Percentiles rank a stretch among this genome's conserved stretches.
These are phyloP conservation scores for Hyposmocoma kahamanoa DNA, from an alignment of 1,140 invertebrate genomes.

Conservation along the genomic window DNA sequence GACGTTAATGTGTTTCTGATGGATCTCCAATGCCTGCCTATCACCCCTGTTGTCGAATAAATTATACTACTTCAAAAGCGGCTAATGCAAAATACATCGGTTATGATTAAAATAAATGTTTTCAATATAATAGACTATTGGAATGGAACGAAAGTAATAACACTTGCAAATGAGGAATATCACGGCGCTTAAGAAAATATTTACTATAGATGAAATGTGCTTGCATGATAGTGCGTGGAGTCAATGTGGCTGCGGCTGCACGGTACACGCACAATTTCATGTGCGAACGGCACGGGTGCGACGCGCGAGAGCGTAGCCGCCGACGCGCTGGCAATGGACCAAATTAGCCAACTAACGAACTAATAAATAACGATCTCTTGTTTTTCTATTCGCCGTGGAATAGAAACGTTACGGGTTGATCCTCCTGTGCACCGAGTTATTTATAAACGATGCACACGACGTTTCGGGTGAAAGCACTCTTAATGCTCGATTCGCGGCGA, in stretches of 20 bases:
- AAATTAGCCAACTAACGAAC: constrained; percentile 70
- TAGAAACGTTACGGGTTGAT: constrained; percentile 58
- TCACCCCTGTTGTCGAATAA: too few relatives aligned
- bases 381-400: constrained; percentile 67
- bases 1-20: constrained; percentile 69
- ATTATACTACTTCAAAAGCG: too few relatives aligned
- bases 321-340: constrained; percentile 54
- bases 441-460: constrained; percentile 62
- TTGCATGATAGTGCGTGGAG: too few relatives aligned
- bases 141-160: too few relatives aligned
- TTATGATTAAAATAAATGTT: too few relatives aligned
- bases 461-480: constrained; percentile 69
- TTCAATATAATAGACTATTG: too few relatives aligned
- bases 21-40: constrained; percentile 61
- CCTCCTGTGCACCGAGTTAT: constrained; percentile 51
- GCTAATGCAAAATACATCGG: too few relatives aligned
- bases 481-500: constrained; percentile 53
- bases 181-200: constrained; percentile 20
- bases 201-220: too few relatives aligned
- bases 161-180: too few relatives aligned
- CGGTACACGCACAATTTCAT: constrained; percentile 56
- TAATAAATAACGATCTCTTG: constrained; percentile 73
- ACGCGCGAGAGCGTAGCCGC: constrained; percentile 35
- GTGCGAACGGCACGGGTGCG: too few relatives aligned
- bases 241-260: constrained; percentile 14